Conservation (phyloP, 2,888 invertebrate genomes). For the Cheilosia scutellata region DNA sequence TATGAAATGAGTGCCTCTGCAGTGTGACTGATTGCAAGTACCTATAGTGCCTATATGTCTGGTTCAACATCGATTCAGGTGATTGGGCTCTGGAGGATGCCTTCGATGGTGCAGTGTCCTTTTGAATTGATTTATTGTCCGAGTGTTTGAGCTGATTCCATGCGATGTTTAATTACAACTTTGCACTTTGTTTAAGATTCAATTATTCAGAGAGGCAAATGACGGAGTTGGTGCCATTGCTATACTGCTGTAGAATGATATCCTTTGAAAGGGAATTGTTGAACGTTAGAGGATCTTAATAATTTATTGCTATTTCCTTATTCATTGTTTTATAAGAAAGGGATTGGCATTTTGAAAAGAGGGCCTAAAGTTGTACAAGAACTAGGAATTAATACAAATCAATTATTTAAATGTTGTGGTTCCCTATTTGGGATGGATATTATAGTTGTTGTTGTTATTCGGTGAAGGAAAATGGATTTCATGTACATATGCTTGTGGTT, state of each 20-base stretch:
- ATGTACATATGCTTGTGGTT: too few relatives aligned
- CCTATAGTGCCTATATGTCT: slow-evolving; percentile 1
- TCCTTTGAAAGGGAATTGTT: slow-evolving; percentile 48
- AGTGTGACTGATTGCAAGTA: slow-evolving; percentile 63
- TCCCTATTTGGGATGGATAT: background rate
- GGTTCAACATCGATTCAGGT: slow-evolving; percentile 15
- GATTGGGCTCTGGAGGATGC: slow-evolving; percentile 10
- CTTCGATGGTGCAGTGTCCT: slow-evolving; percentile 28
- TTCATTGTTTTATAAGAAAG: slow-evolving; percentile 39
- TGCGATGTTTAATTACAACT: slow-evolving; percentile 75
- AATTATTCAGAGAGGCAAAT: slow-evolving; percentile 70
- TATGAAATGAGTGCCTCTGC: slow-evolving; percentile 71
- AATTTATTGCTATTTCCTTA: slow-evolving; percentile 34
- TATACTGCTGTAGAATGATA: background rate
- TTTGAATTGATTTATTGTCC: slow-evolving; percentile 75
- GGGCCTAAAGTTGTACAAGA: background rate
- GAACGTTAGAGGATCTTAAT: slow-evolving; percentile 42
- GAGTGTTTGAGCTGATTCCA: slow-evolving; percentile 72
- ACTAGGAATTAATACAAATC: background rate
- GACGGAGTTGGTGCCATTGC: slow-evolving; percentile 44
- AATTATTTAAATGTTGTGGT: slow-evolving; percentile 3
- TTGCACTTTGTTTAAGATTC: slow-evolving; percentile 75
- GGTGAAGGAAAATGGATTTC: too few relatives aligned
- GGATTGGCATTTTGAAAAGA: slow-evolving; percentile 9
- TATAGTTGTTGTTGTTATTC: background rate